Base-by-base conservation (phyloP, 2,888 invertebrate species). In the Biston betularia region DNA sequence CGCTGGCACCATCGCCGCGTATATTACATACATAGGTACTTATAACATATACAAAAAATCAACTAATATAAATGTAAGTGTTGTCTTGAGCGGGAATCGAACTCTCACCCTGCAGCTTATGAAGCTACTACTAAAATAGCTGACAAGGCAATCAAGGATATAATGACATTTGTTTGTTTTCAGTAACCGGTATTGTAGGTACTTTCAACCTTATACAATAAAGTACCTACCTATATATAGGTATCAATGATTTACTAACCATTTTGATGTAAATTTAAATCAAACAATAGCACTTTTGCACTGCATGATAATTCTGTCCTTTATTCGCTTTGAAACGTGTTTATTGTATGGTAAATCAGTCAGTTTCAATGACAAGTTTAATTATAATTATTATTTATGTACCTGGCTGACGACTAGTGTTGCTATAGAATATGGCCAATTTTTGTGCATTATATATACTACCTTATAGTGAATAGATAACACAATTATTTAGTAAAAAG, bases 311-410 rank as follows among this genome's bases (percentile, higher is more conserved):
- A 65, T 50, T 62, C 54, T 74, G 77, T 80, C 84, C 81, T 79
- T 78, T 76, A 78, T 75, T 74, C 76, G 73, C 77, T 79, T 79
- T 75, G 75, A 72, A 75, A 75, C 72, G 68, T 68, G 73, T 52
- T 81, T 79, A 85, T 84, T 85, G 85, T 85, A 84, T 85, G 82
- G 73, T 75, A 85, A 83, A 76, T 72, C 40, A 42, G n/a, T 10
- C 42, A 11, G 40, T 1, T 53, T 40, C 54, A 9, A 11, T 52
- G 52, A 35, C 52, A 46, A 46, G 46, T 15, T 46, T 46, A 46
- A 46, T 46, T 46, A 24, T 46, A n/a, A n/a, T n/a, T n/a, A 12
- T 45, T 24, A 24, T 24, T 24, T 24, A 24, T 24, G 24, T 24
- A 45, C 14, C 14, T 45, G n/a, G 8, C 14, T 45, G 14, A 2